Base-by-base conservation (phyloP, 2,888 invertebrate species). In the Hydrotaea diabolus region DNA sequence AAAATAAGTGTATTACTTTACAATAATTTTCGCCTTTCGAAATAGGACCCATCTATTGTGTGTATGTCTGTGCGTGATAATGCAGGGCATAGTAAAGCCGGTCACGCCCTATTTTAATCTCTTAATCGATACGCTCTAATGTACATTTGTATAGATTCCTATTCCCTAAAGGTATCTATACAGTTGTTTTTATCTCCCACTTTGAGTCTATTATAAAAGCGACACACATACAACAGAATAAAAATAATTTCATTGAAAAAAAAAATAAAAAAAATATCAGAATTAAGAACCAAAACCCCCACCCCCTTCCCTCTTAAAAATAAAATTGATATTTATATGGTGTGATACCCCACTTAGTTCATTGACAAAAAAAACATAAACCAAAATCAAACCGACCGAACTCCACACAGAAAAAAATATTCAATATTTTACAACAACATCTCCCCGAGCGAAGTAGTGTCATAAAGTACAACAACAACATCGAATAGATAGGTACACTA, bases 311-410 rank as follows among this genome's bases (percentile, higher is more conserved):
- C n/a, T n/a, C n/a, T n/a, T 21, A 36, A 19, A 15, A 73, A 49
- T 46, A n/a, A 75, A 64, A 49, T 46, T 76, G 75, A 49, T 55
- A 76, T 53, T 66, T 66, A 36, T 19, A 15, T 59, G 17, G 15
- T 72, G 69, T 17, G 17, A 46, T 69, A 57, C 59, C 77, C 66
- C 69, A 77, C 71, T 71, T 62, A 71, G 59, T 77, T 46, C 69
- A 69, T 69, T 77, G 46, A 77, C 69, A 77, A 77, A n/a, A n/a
- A n/a, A n/a, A n/a, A 77, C 19, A 9, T n/a, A 62, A 64, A 53
- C 17, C 15, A 8, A 2, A 17, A 7, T 17, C 53, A 53, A 17
- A 15, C 53, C 53, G 53, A 31, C 31, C 31, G 31, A 39, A 39
- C 39, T 13, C 9, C 9, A 39, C 39, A 39, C 39, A 39, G 8